Evolutionary conservation across 1,140 invertebrate species (phyloP), one percentile per base, ranked within the genome.

Genomic region (Lamellibrachia luymesi): DNA sequence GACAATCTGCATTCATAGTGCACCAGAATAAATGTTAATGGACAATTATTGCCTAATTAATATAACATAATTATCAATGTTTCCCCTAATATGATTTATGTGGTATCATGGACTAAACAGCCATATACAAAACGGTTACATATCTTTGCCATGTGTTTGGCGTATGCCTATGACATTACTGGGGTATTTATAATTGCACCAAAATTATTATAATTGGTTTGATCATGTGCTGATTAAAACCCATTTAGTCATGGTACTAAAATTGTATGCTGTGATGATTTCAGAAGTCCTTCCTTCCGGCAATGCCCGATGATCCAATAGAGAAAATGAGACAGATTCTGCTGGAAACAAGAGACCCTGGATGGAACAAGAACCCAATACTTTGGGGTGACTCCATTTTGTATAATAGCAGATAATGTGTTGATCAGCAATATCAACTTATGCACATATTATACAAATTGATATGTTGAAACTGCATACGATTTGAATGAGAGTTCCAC

Each of bases 271-370:
- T 51, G 10, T 50, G 22, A 25, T 93, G 52, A 51, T 51, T 51
- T 50, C 38, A 93, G 93, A 51, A 93, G 22, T 51, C 50, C 2
- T 94, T 93, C 27, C 27, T 94, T n/a, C 94, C 94, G 13, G 92
- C 93, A 2, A 94, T 94, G 94, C 93, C 93, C 4, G 93, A 94
- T 50, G 94, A 94, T 91, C 64, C 92, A n/a, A 52, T 94, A 49
- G 90, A 93, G 38, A 92, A 94, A 38, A 91, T 93, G 8, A 94
- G 93, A 92, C 92, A 94, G 93, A 94, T 94, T 50, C 90, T 95
- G 17, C 90, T 94, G 50, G 93, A 93, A 90, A 93, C 94, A 89
- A 93, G 94, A 90, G 25, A 50, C 51, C 17, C 7, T 80, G 52
- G 52, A 56, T 80, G 64, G 64, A 22, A 22, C 13, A 22, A 6